phyloP scores from a whole-genome alignment of 2,888 invertebrate genomes.

The Lithosia quadra region DNA sequence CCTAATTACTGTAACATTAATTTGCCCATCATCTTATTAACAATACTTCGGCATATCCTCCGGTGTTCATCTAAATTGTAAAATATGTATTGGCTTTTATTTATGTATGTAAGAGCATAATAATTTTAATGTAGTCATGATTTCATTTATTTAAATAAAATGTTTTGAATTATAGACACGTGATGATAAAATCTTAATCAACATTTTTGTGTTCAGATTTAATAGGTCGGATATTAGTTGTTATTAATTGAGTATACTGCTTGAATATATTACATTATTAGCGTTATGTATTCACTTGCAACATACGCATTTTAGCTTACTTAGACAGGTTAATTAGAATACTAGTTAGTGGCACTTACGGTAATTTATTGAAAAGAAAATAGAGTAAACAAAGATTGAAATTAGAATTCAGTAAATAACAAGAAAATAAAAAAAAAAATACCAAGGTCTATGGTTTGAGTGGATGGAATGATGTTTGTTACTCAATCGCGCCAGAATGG shows the following conservation, averaged over 20 bases:
- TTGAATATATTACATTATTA: neutral
- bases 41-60: slow-evolving; percentile 57
- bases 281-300: neutral
- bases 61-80: slow-evolving; percentile 60
- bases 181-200: slow-evolving; percentile 35
- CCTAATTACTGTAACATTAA: slow-evolving; percentile 68
- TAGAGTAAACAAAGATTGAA: too few species aligned
- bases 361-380: too few species aligned
- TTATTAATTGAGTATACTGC: slow-evolving; percentile 14
- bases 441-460: too few species aligned
- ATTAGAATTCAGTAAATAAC: too few species aligned
- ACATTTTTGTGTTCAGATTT: slow-evolving; percentile 23
- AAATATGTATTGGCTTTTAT: slow-evolving; percentile 51
- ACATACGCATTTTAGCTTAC: neutral
- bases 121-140: slow-evolving; percentile 25
- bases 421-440: too few species aligned
- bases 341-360: too few species aligned
- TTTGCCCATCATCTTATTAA: slow-evolving; percentile 63
- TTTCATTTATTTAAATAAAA: slow-evolving; percentile 27
- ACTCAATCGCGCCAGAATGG: neutral
- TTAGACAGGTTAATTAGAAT: neutral
- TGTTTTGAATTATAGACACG: slow-evolving; percentile 14
- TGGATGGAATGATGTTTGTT: neutral
- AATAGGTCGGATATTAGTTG: slow-evolving; percentile 21
- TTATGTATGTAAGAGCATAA: slow-evolving; percentile 26